Percentiles rank a stretch among this genome's conserved stretches.
phyloP scores from a whole-genome alignment of 2,797 vertebrate genomes.

The Myripristis jacobus region DNA sequence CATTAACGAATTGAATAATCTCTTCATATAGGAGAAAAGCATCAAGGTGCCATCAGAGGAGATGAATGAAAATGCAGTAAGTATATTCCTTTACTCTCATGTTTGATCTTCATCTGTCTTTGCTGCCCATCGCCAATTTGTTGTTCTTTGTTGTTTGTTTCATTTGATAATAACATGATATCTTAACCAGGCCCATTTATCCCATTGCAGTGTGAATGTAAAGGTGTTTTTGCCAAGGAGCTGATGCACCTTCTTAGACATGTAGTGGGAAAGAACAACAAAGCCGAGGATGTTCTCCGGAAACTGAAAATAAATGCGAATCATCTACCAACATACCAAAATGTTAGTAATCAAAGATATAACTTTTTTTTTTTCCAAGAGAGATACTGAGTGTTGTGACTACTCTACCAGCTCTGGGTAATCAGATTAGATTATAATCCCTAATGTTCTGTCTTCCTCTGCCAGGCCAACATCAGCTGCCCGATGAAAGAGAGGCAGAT shows the following conservation, averaged over 20 bases:
- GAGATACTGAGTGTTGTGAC: not conserved
- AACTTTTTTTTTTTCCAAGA: not conserved
- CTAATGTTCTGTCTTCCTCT: not conserved
- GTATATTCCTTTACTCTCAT: not conserved
- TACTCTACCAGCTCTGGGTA: not conserved
- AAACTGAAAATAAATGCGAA: accelerated
- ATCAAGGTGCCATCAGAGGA: not conserved
- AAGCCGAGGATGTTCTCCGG: accelerated
- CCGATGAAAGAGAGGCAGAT: not conserved
- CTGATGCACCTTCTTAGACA: not conserved
- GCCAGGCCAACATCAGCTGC: not conserved
- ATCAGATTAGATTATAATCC: not conserved
- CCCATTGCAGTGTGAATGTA: constrained; percentile 27
- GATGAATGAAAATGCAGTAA: not conserved
- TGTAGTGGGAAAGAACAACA: accelerated
- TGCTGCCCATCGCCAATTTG: not conserved
- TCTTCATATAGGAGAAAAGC: not conserved
- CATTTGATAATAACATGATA: not conserved
- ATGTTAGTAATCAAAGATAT: not conserved
- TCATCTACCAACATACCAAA: not conserved
- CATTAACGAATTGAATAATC: not conserved
- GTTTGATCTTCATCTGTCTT: not conserved
- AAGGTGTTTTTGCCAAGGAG: not conserved
- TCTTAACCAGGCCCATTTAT: not conserved
- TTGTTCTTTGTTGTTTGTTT: not conserved